phyloP scores from a whole-genome alignment of 1,140 invertebrate genomes.

The Leptinotarsa texana region DNA sequence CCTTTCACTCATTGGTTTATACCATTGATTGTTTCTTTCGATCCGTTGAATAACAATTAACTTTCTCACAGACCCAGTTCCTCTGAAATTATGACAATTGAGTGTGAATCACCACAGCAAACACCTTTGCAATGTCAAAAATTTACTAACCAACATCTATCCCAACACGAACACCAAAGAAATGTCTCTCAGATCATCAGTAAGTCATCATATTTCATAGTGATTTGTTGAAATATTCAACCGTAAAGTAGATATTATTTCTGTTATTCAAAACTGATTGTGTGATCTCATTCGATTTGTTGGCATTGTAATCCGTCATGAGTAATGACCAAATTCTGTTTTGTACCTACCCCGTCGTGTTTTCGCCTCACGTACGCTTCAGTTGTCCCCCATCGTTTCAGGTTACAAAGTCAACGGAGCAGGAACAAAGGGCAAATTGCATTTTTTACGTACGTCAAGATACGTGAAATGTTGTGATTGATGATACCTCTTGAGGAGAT shows the following conservation, averaged over 20 bases:
- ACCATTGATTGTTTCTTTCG: no score
- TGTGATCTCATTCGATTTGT: not conserved
- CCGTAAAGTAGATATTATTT: not conserved
- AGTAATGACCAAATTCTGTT: not conserved
- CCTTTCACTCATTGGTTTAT: no score
- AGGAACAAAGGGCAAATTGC: constrained; percentile 44
- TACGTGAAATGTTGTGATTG: constrained; percentile 51
- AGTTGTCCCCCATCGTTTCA: constrained; percentile 1
- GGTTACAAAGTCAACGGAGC: constrained; percentile 36
- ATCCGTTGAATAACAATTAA: no score
- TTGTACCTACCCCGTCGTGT: constrained; percentile 1
- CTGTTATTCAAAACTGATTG: not conserved
- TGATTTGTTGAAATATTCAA: not conserved
- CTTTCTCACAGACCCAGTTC: no score
- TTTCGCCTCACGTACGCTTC: not conserved
- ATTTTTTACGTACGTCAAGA: constrained; percentile 49
- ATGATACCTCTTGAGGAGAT: constrained; percentile 51
- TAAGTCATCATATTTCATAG: no score
- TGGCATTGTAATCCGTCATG: constrained; percentile 2
- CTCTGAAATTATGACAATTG: no score
- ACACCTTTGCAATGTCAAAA: no score
- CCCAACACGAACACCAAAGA: no score
- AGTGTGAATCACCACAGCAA: no score
- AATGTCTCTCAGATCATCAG: no score
- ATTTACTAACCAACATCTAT: no score